Percentiles rank a stretch among this genome's conserved stretches.
phyloP scores from a whole-genome alignment of 2,113 vertebrate genomes.

The Taxidea taxus region DNA sequence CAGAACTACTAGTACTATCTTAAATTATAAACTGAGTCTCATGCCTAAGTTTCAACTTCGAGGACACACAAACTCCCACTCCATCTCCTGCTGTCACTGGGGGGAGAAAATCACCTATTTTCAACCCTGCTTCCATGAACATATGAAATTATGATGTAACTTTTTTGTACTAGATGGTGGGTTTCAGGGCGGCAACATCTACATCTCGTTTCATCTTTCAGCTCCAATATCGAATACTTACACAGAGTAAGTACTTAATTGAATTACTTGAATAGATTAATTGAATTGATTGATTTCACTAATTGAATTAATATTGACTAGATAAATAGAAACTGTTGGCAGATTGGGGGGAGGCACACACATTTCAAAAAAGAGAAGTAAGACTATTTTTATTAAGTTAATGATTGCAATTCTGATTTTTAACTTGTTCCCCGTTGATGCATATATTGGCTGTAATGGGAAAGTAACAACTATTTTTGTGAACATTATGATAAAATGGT shows the following conservation, averaged over 20 bases:
- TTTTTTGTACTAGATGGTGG: not conserved
- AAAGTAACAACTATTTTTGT: not conserved
- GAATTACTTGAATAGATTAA: not conserved
- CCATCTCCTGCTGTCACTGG: not conserved
- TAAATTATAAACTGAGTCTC: not conserved
- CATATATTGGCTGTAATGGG: not conserved
- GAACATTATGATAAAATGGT: not conserved
- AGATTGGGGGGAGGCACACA: not conserved
- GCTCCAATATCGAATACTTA: not conserved
- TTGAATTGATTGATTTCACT: not conserved
- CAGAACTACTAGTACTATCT: not conserved
- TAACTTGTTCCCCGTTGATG: not conserved
- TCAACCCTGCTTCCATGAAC: not conserved
- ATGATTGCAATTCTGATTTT: not conserved
- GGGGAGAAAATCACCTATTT: not conserved
- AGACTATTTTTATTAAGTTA: not conserved
- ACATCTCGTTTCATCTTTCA: not conserved
- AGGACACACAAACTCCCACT: not conserved
- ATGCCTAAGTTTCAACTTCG: not conserved
- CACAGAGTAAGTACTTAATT: not conserved
- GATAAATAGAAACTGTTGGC: not conserved
- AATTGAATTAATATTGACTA: not conserved
- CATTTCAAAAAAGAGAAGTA: not conserved
- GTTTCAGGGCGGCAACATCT: not conserved
- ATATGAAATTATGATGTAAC: not conserved